Percentiles rank a stretch among this genome's conserved stretches.
Conservation (phyloP, 2,888 invertebrate genomes). For the Pheosia gnoma region DNA sequence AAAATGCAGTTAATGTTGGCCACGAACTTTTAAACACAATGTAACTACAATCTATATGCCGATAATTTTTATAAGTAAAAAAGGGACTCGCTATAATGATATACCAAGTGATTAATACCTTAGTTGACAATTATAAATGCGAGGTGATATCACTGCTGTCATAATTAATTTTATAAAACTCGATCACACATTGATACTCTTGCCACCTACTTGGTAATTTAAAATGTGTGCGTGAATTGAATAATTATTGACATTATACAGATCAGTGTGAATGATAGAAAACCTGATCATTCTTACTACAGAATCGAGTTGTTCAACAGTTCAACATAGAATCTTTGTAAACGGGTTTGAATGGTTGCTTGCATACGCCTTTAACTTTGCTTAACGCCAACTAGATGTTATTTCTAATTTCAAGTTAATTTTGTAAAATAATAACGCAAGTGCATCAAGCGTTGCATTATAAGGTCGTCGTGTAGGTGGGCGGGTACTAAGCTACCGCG, state of each 20-base stretch:
- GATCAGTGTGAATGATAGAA: too few relatives aligned
- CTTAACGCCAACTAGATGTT: constrained; percentile 21
- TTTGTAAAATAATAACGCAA: constrained; percentile 55
- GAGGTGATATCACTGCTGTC: background rate
- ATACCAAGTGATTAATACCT: background rate
- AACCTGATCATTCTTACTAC: too few relatives aligned
- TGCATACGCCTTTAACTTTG: background rate
- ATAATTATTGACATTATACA: too few relatives aligned
- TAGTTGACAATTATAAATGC: background rate
- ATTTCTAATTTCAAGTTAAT: constrained; percentile 36
- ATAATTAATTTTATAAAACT: background rate
- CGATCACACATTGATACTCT: background rate
- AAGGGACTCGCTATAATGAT: too few relatives aligned
- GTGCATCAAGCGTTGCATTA: constrained; percentile 53
- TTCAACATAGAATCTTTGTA: background rate
- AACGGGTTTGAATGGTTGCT: background rate
- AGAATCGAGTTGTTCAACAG: too few relatives aligned
- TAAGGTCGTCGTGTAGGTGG: constrained; percentile 51
- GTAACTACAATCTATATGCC: too few relatives aligned
- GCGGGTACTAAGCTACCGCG: constrained; percentile 34
- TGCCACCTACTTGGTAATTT: too few relatives aligned
- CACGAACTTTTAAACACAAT: too few relatives aligned
- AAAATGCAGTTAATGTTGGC: too few relatives aligned
- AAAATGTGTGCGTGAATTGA: too few relatives aligned
- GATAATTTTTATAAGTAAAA: too few relatives aligned